phyloP scores from a whole-genome alignment of 2,888 invertebrate genomes.

The Thysanoteuthis rhombus region DNA sequence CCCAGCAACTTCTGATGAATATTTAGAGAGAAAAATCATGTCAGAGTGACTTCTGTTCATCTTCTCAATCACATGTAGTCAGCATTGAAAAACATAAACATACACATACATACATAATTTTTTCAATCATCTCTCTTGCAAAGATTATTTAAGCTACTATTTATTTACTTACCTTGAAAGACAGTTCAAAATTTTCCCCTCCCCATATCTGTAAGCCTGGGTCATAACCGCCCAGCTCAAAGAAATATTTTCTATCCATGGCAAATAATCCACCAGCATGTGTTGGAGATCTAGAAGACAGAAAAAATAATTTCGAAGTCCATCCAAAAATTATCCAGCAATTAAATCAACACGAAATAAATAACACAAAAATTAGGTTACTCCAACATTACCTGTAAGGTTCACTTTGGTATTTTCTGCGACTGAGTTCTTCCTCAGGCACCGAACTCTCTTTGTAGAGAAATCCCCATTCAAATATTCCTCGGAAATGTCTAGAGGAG shows the following conservation, averaged over 20 bases:
- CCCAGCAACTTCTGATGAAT: too few relatives aligned
- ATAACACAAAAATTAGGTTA: neutral
- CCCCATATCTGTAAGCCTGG: conserved; percentile 97
- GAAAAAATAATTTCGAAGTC: neutral
- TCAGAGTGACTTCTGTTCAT: too few relatives aligned
- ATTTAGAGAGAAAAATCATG: too few relatives aligned
- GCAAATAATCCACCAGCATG: conserved; percentile 98
- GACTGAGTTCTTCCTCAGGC: conserved; percentile 81
- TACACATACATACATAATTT: too few relatives aligned
- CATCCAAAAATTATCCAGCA: neutral
- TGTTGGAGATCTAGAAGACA: conserved; percentile 80
- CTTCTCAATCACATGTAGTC: too few relatives aligned
- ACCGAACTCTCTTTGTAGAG: conserved; percentile 96
- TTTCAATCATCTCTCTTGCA: too few relatives aligned
- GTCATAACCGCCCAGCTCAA: conserved; percentile 94
- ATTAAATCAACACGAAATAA: neutral
- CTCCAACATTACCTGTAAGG: conserved; percentile 79
- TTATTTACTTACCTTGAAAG: conserved; percentile 53
- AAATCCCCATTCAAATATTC: conserved; percentile 99
- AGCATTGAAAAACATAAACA: too few relatives aligned
- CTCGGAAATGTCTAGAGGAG: conserved; percentile 83
- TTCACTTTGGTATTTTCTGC: conserved; percentile 83
- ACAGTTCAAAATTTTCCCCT: conserved; percentile 61
- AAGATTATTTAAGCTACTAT: neutral
- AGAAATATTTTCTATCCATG: conserved; percentile 90